A percentile compares a stretch with the other conserved stretches of the same genome.
These are phyloP conservation scores for Phyllostomus hastatus DNA, from an alignment of 2,113 vertebrate species.

Conservation along the genomic window DNA sequence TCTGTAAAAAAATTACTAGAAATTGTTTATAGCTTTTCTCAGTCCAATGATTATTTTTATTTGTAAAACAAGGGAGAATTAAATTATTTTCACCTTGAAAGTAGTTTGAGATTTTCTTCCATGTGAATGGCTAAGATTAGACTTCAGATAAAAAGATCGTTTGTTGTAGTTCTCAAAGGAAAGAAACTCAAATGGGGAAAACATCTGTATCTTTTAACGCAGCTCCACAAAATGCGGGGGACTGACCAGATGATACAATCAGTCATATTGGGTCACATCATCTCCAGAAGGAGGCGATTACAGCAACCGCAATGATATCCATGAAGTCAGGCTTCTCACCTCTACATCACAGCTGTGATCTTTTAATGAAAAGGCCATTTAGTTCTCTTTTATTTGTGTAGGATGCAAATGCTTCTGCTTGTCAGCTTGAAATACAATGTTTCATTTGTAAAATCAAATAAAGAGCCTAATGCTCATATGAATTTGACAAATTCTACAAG, in stretches of 20 bases:
- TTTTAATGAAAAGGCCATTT: not conserved
- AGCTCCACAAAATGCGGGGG: not conserved
- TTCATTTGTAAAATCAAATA: conserved; percentile 51
- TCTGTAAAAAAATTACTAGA: not conserved
- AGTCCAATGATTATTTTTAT: conserved; percentile 1
- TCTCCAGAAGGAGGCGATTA: not conserved
- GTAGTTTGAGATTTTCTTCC: not conserved
- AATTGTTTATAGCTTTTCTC: not conserved
- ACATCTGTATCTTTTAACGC: not conserved
- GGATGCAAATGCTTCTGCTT: conserved; percentile 27
- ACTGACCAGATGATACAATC: not conserved
- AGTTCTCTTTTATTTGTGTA: not conserved
- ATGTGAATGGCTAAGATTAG: not conserved
- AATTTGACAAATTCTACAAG: not conserved
- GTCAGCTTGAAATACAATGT: conserved; percentile 25
- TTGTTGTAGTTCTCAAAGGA: not conserved
- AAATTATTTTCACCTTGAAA: conserved; percentile 8
- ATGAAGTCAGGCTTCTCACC: not conserved
- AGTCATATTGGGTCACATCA: not conserved
- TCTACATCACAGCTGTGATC: not conserved
- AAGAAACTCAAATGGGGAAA: not conserved
- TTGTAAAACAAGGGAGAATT: not conserved
- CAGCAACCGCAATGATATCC: not conserved
- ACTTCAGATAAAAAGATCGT: not conserved
- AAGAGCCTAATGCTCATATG: not conserved